Evolutionary conservation across 1,140 invertebrate species (phyloP).

Genomic region (Meloidogyne floridensis): DNA sequence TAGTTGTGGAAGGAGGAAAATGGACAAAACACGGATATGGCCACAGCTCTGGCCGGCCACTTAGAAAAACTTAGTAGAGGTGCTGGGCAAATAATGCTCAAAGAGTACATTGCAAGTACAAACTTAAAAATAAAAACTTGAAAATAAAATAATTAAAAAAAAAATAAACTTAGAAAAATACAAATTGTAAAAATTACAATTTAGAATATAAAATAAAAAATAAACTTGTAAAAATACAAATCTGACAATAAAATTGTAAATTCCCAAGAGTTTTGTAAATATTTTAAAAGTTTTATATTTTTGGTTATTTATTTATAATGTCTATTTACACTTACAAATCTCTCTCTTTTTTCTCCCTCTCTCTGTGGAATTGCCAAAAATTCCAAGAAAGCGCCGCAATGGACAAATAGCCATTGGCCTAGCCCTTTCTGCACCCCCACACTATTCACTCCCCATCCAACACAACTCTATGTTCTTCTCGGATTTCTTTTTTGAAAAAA

Average conservation of each 20-base stretch:
- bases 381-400: not conserved
- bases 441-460: not conserved
- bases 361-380: conserved; percentile 7
- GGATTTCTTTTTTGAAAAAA: not conserved
- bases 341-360: no score
- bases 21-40: not conserved
- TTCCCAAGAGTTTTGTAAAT: no score
- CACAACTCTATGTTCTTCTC: conserved; percentile 2
- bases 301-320: no score
- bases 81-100: conserved; percentile 1
- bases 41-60: conserved; percentile 1
- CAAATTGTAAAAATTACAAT: not conserved
- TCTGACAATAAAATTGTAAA: not conserved
- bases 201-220: not conserved
- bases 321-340: not conserved
- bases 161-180: not conserved
- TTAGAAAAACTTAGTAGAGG: not conserved
- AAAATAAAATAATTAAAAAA: no score
- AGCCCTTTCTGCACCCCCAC: not conserved
- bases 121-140: not conserved
- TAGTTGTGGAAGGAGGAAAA: not conserved
- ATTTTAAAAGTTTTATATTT: no score
- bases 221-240: not conserved
- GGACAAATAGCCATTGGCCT: conserved; percentile 15
- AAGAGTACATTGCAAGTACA: not conserved